Base-by-base conservation (phyloP, 2,113 vertebrate genomes). In the Ptychochromis oligacanthus region DNA sequence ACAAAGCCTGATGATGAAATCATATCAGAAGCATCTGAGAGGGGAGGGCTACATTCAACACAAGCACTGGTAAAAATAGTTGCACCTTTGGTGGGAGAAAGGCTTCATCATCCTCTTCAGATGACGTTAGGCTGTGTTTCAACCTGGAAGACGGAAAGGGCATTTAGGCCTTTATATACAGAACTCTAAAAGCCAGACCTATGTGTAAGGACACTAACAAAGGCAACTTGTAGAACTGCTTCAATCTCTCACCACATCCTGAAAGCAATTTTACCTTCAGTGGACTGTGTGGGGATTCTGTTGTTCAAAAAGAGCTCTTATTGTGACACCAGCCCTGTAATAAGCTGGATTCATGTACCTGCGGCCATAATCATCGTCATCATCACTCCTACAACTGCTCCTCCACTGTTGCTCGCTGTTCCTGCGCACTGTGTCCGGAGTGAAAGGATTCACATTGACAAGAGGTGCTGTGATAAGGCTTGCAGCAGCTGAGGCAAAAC, bases 401-500 rank as follows among this genome's bases (percentile, higher is more conserved):
- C 93, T 95, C 89, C 97, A 97, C 89, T 88, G 87, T 58, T 86
- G 86, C 87, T 93, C 91, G 5, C 92, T 93, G 75, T 62, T 90
- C 75, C 92, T 91, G 31, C 78, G 90, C 13, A 95, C 97, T 0
- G 96, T 96, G 57, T 98, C 96, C 0, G 98, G 97, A 7, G 98
- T 99, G 81, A 99, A 99, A 24, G 98, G 98, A 75, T 99, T 99
- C 36, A 99, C 95, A 55, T 99, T 99, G 92, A 99, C 96, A 10
- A 94, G 95, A 3, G 96, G 90, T 0, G 60, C 89, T n/a, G 77
- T 58, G 76, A 91, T 18, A 11, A 94, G 89, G 0, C 28, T 85
- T 2, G 84, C 56, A n/a, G 79, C 55, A 5, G 77, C 52, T 8
- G 95, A 93, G 7, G 93, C 77, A 18, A 95, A 88, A 2, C 89